Percentiles rank a stretch among this genome's conserved stretches.
These are phyloP conservation scores for Grammomys surdaster DNA, from an alignment of 2,113 vertebrate genomes.

Conservation along the genomic window DNA sequence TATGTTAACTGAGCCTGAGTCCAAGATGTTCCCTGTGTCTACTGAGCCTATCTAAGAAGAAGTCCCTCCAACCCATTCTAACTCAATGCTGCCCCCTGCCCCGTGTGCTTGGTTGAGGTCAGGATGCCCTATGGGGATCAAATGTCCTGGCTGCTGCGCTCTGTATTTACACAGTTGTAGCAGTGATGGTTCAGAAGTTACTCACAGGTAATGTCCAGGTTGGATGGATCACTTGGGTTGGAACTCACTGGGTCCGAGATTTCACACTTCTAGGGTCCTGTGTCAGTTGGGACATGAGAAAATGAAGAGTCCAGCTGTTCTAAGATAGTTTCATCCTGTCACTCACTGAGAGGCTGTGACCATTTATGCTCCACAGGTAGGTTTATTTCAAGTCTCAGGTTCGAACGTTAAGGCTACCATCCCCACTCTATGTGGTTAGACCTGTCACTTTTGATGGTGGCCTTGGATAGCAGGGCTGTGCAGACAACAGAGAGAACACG, in stretches of 20 bases:
- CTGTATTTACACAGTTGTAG: neutral
- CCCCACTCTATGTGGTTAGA: neutral
- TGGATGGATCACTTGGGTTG: constrained; percentile 6
- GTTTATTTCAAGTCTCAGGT: neutral
- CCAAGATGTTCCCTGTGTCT: too few relatives aligned
- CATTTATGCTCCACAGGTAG: constrained; percentile 18
- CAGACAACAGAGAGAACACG: constrained; percentile 44
- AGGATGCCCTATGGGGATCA: too few relatives aligned
- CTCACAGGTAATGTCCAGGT: too few relatives aligned
- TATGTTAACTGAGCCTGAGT: too few relatives aligned
- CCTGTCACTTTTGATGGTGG: constrained; percentile 15
- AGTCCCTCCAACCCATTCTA: too few relatives aligned
- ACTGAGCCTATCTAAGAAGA: too few relatives aligned
- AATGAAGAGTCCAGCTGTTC: constrained; percentile 64
- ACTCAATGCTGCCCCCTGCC: too few relatives aligned
- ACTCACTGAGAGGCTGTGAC: neutral
- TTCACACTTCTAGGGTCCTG: neutral
- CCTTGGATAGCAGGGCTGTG: constrained; percentile 23
- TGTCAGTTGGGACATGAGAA: constrained; percentile 28
- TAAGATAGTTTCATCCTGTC: neutral
- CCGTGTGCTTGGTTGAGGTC: too few relatives aligned
- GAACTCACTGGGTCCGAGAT: constrained; percentile 33
- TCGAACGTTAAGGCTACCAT: neutral
- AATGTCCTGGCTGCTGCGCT: neutral
- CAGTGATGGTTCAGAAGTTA: too few relatives aligned